A percentile compares a stretch with the other conserved stretches of the same genome.
Evolutionary conservation across 2,113 vertebrate species (phyloP).

Genomic region (Ivindomyrus marchei): DNA sequence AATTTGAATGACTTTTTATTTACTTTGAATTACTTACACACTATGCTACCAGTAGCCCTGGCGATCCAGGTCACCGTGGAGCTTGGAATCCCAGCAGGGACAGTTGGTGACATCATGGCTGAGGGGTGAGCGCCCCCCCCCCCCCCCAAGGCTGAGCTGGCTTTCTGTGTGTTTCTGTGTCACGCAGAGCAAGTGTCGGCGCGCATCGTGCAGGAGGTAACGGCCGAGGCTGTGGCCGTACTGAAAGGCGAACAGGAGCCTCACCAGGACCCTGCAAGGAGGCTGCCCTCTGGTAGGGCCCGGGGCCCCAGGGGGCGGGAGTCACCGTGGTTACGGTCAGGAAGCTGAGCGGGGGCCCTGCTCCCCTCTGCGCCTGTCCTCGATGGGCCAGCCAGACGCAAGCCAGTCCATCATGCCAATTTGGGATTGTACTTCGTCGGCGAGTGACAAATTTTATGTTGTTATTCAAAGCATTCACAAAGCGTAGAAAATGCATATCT

Average conservation of each 20-base stretch:
- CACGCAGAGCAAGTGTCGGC: constrained; percentile 90
- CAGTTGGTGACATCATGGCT: neutral
- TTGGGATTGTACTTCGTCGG: neutral
- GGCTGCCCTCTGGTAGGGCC: constrained; percentile 84
- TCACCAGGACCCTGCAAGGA: constrained; percentile 69
- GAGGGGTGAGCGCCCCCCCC: neutral
- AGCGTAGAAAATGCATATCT: neutral
- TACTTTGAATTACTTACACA: neutral
- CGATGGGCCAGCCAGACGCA: neutral
- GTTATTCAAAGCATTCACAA: neutral
- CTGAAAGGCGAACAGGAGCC: constrained; percentile 94
- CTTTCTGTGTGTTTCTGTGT: constrained; percentile 39
- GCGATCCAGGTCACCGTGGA: neutral
- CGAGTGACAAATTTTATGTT: neutral
- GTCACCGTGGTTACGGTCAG: neutral
- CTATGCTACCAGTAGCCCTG: neutral
- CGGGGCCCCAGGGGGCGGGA: neutral
- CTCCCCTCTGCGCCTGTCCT: neutral
- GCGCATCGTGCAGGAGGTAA: constrained; percentile 96
- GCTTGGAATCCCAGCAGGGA: neutral
- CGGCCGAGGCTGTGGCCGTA: constrained; percentile 93
- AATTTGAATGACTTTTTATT: neutral
- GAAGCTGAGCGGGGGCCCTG: neutral
- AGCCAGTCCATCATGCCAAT: neutral
- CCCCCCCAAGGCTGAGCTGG: neutral